phyloP scores from a whole-genome alignment of 2,797 vertebrate genomes.

The Brachymystax lenok region DNA sequence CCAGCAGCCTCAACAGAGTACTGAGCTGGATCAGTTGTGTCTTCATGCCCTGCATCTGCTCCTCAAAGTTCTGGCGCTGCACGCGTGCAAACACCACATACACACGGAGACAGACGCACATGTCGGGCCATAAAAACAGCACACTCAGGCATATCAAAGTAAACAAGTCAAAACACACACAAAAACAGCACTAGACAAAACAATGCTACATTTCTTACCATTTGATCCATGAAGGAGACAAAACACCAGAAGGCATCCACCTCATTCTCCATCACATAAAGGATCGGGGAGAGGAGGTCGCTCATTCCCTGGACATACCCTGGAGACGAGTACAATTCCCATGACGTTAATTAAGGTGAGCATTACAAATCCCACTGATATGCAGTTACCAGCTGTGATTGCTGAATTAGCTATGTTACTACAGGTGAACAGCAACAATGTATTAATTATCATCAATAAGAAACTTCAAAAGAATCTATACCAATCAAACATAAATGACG shows the following conservation, averaged over 20 bases:
- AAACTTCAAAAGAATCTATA: neutral
- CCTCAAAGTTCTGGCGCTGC: slow-evolving; percentile 97
- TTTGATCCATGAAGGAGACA: slow-evolving; percentile 93
- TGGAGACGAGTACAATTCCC: slow-evolving; percentile 51
- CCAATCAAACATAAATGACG: neutral
- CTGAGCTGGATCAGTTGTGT: slow-evolving; percentile 93
- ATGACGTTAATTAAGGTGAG: neutral
- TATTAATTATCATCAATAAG: neutral
- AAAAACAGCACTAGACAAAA: slow-evolving; percentile 2
- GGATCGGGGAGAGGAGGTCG: slow-evolving; percentile 91
- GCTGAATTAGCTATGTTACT: neutral
- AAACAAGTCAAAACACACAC: neutral
- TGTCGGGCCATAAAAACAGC: neutral
- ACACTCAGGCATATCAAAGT: neutral
- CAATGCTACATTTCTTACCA: slow-evolving; percentile 76
- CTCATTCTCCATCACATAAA: slow-evolving; percentile 96
- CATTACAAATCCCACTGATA: neutral
- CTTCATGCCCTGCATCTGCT: slow-evolving; percentile 99
- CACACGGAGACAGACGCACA: slow-evolving; percentile 4
- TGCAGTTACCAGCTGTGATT: neutral
- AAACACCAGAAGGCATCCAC: slow-evolving; percentile 98
- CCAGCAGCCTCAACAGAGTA: slow-evolving; percentile 90
- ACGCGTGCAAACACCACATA: slow-evolving; percentile 85
- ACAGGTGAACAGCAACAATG: neutral
- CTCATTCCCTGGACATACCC: slow-evolving; percentile 98